Percentiles rank a stretch among this genome's conserved stretches.
Evolutionary conservation across 2,888 invertebrate species (phyloP).

Genomic region (Diarsia brunnea): DNA sequence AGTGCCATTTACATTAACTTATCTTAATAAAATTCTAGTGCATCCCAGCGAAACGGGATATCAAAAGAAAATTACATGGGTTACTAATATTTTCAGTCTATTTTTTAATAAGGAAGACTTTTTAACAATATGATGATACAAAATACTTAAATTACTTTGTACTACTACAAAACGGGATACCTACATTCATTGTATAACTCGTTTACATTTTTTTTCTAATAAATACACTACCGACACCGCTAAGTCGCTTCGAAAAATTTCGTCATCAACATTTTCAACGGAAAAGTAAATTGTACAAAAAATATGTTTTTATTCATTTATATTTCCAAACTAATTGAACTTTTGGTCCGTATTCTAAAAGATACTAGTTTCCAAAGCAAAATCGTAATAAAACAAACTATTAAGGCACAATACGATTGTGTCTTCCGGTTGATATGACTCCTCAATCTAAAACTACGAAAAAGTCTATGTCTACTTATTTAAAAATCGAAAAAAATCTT

Average conservation of each 20-base stretch:
- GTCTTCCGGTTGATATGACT: slow-evolving; percentile 87
- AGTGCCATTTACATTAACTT: slow-evolving; percentile 82
- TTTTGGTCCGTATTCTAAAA: slow-evolving; percentile 87
- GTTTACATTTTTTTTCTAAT: slow-evolving; percentile 77
- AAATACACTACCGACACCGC: slow-evolving; percentile 78
- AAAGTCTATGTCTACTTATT: slow-evolving; percentile 79
- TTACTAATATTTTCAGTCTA: slow-evolving; percentile 85
- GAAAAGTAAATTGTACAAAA: slow-evolving; percentile 87
- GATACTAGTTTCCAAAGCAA: slow-evolving; percentile 71
- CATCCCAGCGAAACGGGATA: slow-evolving; percentile 87
- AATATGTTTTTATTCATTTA: slow-evolving; percentile 83
- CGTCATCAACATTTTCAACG: slow-evolving; percentile 76
- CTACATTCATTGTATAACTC: slow-evolving; percentile 74
- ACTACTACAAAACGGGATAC: slow-evolving; percentile 84
- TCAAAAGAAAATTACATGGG: slow-evolving; percentile 73
- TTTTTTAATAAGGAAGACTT: slow-evolving; percentile 85
- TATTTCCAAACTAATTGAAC: slow-evolving; percentile 79
- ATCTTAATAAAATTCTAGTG: slow-evolving; percentile 83
- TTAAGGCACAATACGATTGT: slow-evolving; percentile 88
- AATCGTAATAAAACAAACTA: slow-evolving; percentile 74
- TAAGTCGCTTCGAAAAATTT: slow-evolving; percentile 73
- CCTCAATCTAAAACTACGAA: slow-evolving; percentile 72
- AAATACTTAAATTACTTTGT: slow-evolving; percentile 86
- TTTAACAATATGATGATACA: slow-evolving; percentile 77
- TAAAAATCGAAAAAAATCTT: slow-evolving; percentile 77